Percentiles rank a stretch among this genome's conserved stretches.
Conservation (phyloP, 1,140 invertebrate genomes). For the Scylla paramamosain region DNA sequence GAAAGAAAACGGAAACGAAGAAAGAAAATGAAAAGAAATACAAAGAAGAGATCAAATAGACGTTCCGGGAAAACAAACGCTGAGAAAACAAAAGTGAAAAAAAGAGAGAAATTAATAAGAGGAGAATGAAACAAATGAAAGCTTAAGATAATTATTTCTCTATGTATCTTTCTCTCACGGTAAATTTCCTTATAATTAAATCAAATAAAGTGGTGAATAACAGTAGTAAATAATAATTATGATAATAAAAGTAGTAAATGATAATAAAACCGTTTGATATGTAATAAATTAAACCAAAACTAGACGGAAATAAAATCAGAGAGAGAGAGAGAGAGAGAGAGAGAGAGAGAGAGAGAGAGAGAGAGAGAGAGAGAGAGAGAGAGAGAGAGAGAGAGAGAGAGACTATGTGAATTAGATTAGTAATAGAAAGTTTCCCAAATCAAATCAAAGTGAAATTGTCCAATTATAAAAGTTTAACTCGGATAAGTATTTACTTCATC, state of each 20-base stretch:
- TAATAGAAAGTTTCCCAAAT: too few species aligned
- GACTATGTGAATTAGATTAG: neutral
- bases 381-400: neutral
- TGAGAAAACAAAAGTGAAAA: too few species aligned
- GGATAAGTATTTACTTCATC: too few species aligned
- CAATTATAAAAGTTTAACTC: too few species aligned
- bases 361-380: slow-evolving; percentile 21
- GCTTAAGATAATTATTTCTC: too few species aligned
- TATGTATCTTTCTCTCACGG: too few species aligned
- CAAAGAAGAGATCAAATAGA: neutral
- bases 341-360: slow-evolving; percentile 15
- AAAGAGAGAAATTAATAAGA: neutral
- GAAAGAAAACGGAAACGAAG: neutral
- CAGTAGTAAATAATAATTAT: too few species aligned
- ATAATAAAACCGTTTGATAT: neutral
- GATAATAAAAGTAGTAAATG: neutral
- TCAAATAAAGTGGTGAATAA: too few species aligned
- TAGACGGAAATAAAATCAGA: neutral
- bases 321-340: neutral
- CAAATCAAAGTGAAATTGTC: too few species aligned
- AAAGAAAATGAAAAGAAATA: neutral
- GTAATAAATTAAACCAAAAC: neutral
- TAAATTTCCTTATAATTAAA: too few species aligned
- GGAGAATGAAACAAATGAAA: too few species aligned
- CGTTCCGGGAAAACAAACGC: too few species aligned